Percentiles rank a stretch among this genome's conserved stretches.
These are phyloP conservation scores for Montipora capitata DNA, from an alignment of 92 coral and sea anemone species.

Conservation along the genomic window DNA sequence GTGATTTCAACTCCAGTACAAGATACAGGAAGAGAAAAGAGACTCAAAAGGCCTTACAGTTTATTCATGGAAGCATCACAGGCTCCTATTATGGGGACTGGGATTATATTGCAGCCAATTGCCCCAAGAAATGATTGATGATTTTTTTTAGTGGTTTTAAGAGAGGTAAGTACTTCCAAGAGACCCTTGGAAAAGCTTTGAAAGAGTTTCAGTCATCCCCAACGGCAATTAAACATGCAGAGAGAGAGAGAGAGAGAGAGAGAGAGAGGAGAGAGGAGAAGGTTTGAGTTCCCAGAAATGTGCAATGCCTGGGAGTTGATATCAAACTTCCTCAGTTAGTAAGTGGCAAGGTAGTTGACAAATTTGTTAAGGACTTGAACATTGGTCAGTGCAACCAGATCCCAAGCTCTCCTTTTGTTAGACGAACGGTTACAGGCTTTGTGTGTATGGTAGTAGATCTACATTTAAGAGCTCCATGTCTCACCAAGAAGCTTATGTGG, in stretches of 20 bases:
- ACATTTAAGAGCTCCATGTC: conserved; percentile 39
- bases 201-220: neutral
- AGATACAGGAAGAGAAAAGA: conserved; percentile 62
- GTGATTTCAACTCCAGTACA: conserved; percentile 47
- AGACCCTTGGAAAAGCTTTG: conserved; percentile 59
- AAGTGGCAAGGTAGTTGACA: conserved; percentile 49
- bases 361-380: neutral
- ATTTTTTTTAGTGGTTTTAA: conserved; percentile 63
- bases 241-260: too few species aligned
- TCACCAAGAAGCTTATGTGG: conserved; percentile 48
- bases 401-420: conserved; percentile 69
- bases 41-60: conserved; percentile 63
- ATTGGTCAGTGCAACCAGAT: conserved; percentile 9
- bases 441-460: conserved; percentile 51
- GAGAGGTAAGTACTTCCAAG: conserved; percentile 63
- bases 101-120: conserved; percentile 76
- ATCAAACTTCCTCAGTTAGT: conserved; percentile 48
- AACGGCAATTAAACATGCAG: conserved; percentile 5
- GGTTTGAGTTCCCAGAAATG: conserved; percentile 71
- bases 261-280: conserved; percentile 35
- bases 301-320: conserved; percentile 63
- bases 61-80: conserved; percentile 74
- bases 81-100: conserved; percentile 81
- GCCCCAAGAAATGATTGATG: conserved; percentile 72
- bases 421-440: conserved; percentile 80